Evolutionary conservation across 35 echinoderm and acorn worm species (phyloP).

Genomic region (Diadema setosum): DNA sequence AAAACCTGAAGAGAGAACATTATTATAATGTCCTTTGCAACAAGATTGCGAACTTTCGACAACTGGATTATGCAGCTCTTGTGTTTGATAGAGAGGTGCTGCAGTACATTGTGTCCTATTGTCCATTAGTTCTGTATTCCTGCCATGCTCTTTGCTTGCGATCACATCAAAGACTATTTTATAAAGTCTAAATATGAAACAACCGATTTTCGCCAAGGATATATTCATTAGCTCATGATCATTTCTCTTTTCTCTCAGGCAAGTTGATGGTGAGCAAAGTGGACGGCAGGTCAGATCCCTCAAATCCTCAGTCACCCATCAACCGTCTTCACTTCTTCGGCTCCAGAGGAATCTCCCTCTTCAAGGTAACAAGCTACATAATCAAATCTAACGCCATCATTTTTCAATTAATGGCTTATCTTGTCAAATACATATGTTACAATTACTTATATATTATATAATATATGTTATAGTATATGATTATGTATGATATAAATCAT

Average conservation of each 20-base stretch:
- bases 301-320: not conserved
- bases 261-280: not conserved
- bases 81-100: too few relatives aligned
- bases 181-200: too few relatives aligned
- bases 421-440: not conserved
- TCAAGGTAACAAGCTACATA: not conserved
- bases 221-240: not conserved
- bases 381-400: not conserved
- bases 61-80: too few relatives aligned
- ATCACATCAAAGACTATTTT: too few relatives aligned
- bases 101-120: too few relatives aligned
- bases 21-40: too few relatives aligned
- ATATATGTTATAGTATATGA: not conserved
- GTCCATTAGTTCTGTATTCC: too few relatives aligned
- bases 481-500: not conserved
- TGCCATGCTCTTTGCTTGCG: too few relatives aligned
- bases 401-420: not conserved
- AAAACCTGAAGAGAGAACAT: too few relatives aligned
- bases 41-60: too few relatives aligned
- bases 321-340: not conserved
- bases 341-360: not conserved
- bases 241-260: not conserved
- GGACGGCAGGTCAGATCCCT: not conserved
- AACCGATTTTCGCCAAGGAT: too few relatives aligned
- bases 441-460: not conserved